Base-by-base conservation (phyloP, 2,888 invertebrate genomes). In the Macrosoma leucophasiata region DNA sequence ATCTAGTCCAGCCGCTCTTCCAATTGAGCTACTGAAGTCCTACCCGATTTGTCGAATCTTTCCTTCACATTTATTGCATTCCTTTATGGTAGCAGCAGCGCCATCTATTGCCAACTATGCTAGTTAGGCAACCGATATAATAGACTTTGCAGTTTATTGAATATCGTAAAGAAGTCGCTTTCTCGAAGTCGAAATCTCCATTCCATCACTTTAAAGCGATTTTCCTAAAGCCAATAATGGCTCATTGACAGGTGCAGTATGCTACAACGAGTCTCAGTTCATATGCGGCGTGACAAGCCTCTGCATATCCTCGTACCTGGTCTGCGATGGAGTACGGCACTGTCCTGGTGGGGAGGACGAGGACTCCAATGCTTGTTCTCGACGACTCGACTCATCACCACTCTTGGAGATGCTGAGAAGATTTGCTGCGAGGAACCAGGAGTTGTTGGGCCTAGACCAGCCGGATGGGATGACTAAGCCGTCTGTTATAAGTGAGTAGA, bases 301-400 rank as follows among this genome's bases (percentile, higher is more conserved):
- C 24, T 91, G 91, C 67, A 86, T 91, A 33, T 88, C 90, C 1
- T 86, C 88, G 29, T 87, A 88, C 52, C 71, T 90, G 43, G 84
- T 88, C 10, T 91, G 91, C 60, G 90, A 91, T 48, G 90, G 90
- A 6, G 85, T 89, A 12, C 74, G 85, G 1, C 89, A 91, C 58
- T 91, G 91, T 46, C 90, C 90, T 0, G 86, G 86, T 1, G 89
- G 88, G 3, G 88, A 88, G 38, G 87, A 87, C 40, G 87, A 87
- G 46, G 87, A 87, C 18, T 29, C 68, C 1, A 46, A 43, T 12
- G 76, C 75, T 2, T 84, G 85, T 43, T 55, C 77, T 2, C 73
- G 70, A 21, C 46, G 77, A 3, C 50, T 74, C 4, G 79, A 81
- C 46, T 79, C 81, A 0, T 79, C 81, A 0, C 81, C 84, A 0